Conservation (phyloP, 2,113 vertebrate genomes). For the Sinocyclocheilus rhinocerous region DNA sequence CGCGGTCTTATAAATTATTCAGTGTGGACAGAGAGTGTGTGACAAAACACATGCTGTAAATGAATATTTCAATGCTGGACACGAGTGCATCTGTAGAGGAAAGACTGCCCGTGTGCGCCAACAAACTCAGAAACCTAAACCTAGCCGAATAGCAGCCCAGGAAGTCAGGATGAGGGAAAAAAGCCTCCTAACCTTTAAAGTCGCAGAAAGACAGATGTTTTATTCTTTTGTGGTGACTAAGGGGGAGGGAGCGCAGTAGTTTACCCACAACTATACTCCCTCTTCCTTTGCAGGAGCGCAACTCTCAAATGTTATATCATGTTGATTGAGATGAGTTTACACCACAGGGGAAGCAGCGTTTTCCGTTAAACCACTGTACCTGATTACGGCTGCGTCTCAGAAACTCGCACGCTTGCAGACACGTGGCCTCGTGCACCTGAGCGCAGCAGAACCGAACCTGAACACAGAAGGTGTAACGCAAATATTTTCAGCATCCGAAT, state of each 20-base stretch:
- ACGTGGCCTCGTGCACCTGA: conserved; percentile 61
- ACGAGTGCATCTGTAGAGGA: conserved; percentile 55
- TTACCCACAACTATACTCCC: conserved; percentile 69
- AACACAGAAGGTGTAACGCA: neutral
- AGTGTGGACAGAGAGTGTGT: conserved; percentile 63
- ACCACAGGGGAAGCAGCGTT: conserved; percentile 68
- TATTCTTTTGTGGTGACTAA: conserved; percentile 57
- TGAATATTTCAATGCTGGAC: conserved; percentile 68
- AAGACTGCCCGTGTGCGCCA: conserved; percentile 2
- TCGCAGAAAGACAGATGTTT: conserved; percentile 64
- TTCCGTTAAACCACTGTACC: conserved; percentile 70
- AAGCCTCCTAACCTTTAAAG: conserved; percentile 59
- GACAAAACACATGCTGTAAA: conserved; percentile 71
- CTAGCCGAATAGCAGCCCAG: conserved; percentile 44
- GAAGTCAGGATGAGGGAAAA: conserved; percentile 46
- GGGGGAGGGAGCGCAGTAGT: conserved; percentile 56
- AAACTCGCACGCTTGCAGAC: conserved; percentile 20
- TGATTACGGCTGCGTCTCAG: conserved; percentile 64
- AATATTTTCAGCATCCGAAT: conserved; percentile 51
- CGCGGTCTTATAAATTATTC: conserved; percentile 72
- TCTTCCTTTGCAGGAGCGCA: conserved; percentile 65
- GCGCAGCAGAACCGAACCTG: conserved; percentile 58
- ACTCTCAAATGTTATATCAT: conserved; percentile 63
- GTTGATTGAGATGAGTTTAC: conserved; percentile 62
- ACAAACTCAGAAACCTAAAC: conserved; percentile 39